Percentiles rank a stretch among this genome's conserved stretches.
Evolutionary conservation across 2,888 invertebrate species (phyloP).

Genomic region (Epistrophe eligans): DNA sequence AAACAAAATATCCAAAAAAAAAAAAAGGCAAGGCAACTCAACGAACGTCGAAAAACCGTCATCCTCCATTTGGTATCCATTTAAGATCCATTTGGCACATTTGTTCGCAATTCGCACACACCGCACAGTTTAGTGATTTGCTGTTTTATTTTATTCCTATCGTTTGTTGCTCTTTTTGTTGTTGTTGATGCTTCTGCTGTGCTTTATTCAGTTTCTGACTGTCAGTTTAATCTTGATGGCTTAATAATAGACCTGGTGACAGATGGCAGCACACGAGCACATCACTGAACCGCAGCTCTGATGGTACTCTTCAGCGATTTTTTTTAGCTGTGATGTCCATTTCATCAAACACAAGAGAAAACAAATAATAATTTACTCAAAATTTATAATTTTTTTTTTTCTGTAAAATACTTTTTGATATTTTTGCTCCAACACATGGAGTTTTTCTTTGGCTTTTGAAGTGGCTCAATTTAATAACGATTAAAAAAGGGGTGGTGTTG

Average conservation of each 20-base stretch:
- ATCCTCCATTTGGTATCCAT: constrained; percentile 71
- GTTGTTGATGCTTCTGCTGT: constrained; percentile 5
- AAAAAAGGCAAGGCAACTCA: constrained; percentile 6
- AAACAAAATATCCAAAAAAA: constrained; percentile 58
- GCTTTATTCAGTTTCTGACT: constrained; percentile 30
- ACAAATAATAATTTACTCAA: constrained; percentile 18
- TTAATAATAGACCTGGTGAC: constrained; percentile 75
- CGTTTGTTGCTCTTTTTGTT: not conserved
- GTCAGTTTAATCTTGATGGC: constrained; percentile 73
- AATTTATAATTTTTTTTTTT: constrained; percentile 10
- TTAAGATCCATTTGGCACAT: constrained; percentile 67
- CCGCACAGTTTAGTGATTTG: constrained; percentile 57
- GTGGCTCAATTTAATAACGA: constrained; percentile 58
- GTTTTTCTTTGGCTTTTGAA: constrained; percentile 29
- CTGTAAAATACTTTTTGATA: constrained; percentile 24
- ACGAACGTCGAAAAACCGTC: constrained; percentile 48
- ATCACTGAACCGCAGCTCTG: constrained; percentile 57
- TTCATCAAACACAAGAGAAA: constrained; percentile 38
- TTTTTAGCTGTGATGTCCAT: constrained; percentile 27
- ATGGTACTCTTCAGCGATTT: not conserved
- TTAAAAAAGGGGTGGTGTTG: constrained; percentile 22
- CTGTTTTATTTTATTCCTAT: constrained; percentile 26
- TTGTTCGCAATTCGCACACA: constrained; percentile 61
- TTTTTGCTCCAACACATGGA: constrained; percentile 14
- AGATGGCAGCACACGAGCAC: constrained; percentile 73